phyloP scores from a whole-genome alignment of 2,797 vertebrate genomes.

The Hydrocynus forskahlii region DNA sequence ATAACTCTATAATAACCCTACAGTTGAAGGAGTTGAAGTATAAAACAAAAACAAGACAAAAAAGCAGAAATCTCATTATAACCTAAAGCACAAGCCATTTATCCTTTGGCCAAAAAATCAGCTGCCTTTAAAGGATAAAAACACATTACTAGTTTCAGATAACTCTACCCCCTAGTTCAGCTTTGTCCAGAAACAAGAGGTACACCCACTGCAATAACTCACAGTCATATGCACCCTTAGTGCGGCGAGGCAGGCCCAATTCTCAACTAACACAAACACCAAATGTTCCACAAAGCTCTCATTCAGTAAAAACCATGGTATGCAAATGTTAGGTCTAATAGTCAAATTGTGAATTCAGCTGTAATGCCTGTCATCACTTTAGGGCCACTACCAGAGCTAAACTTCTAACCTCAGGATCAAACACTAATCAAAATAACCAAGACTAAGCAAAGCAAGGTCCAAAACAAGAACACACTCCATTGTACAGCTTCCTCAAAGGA shows the following conservation, averaged over 20 bases:
- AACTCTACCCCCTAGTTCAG: too few relatives aligned
- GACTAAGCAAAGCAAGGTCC: neutral
- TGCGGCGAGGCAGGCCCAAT: neutral
- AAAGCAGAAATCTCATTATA: neutral
- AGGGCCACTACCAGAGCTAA: neutral
- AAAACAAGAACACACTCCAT: neutral
- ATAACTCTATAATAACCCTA: neutral
- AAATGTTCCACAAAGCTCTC: neutral
- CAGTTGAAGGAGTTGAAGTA: neutral
- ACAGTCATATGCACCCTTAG: neutral
- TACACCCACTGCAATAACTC: too few relatives aligned
- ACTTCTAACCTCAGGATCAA: neutral
- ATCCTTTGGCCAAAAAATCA: neutral
- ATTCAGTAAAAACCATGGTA: neutral
- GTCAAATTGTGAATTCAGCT: neutral
- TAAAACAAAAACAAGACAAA: too few relatives aligned
- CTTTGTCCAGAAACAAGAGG: too few relatives aligned
- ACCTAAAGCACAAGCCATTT: neutral
- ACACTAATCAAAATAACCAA: neutral
- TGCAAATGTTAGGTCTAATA: neutral
- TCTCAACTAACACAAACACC: constrained; percentile 2
- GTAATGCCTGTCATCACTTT: neutral
- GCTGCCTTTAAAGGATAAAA: neutral
- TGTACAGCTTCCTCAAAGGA: constrained; percentile 6
- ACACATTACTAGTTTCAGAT: too few relatives aligned